phyloP scores from a whole-genome alignment of 2,797 vertebrate species.

The Chrysocyon brachyurus region DNA sequence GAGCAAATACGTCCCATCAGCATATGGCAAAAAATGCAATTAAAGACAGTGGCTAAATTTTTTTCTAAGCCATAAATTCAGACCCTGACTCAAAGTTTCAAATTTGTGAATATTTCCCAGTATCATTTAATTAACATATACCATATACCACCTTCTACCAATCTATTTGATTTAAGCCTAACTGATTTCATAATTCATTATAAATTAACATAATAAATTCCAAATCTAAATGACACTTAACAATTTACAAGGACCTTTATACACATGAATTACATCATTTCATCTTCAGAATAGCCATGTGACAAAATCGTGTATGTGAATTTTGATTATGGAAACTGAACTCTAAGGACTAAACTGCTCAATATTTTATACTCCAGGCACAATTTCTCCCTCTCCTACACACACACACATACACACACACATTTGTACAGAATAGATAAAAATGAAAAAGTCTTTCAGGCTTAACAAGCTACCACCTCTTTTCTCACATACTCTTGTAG shows the following conservation, averaged over 20 bases:
- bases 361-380: background rate
- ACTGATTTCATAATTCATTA: background rate
- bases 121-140: background rate
- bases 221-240: background rate
- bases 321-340: constrained; percentile 38
- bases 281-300: background rate
- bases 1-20: background rate
- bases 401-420: background rate
- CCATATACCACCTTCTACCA: background rate
- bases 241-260: background rate
- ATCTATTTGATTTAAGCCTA: background rate
- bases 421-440: background rate
- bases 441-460: constrained; percentile 20
- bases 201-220: background rate
- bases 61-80: background rate
- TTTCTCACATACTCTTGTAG: background rate
- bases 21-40: background rate
- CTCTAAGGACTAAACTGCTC: background rate
- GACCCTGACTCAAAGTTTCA: background rate
- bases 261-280: background rate
- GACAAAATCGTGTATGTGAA: background rate
- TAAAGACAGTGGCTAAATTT: background rate
- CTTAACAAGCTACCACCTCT: background rate
- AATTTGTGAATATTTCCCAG: background rate
- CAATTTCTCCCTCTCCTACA: background rate